Evolutionary conservation across 2,113 vertebrate species (phyloP).

Genomic region (Lates calcarifer): DNA sequence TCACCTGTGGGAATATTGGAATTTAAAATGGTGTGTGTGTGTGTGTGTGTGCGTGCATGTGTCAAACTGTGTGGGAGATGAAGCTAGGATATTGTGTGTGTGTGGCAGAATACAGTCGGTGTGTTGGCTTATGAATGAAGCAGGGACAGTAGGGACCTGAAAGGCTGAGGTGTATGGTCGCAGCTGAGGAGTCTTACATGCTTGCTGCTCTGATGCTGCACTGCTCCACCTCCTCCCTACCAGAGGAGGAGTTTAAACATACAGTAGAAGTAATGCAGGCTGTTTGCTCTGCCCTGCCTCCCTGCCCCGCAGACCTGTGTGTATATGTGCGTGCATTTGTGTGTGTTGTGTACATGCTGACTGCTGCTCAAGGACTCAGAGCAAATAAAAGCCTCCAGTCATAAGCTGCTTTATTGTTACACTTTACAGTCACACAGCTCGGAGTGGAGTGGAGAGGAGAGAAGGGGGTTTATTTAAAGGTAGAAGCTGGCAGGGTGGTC

Average conservation of each 20-base stretch:
- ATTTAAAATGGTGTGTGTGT: conserved; percentile 56
- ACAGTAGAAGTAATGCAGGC: neutral
- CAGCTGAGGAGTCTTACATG: conserved; percentile 32
- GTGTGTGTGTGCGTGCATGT: conserved; percentile 22
- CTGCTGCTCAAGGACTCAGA: conserved; percentile 42
- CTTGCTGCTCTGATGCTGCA: conserved; percentile 35
- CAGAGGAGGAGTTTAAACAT: conserved; percentile 2
- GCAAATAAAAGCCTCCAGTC: conserved; percentile 55
- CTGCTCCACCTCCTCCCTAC: neutral
- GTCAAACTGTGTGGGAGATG: conserved; percentile 13
- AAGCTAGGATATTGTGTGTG: conserved; percentile 17
- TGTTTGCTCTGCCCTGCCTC: conserved; percentile 11
- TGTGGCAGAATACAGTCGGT: conserved; percentile 11
- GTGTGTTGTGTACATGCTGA: conserved; percentile 22
- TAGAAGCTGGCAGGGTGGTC: conserved; percentile 28
- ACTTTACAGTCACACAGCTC: conserved; percentile 52
- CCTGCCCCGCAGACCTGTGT: conserved; percentile 7
- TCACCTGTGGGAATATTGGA: conserved; percentile 68
- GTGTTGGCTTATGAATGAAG: conserved; percentile 37
- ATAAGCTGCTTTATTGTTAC: conserved; percentile 55
- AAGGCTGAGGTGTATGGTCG: conserved; percentile 30
- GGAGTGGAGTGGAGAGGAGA: neutral
- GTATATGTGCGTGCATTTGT: neutral
- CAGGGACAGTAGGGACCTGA: neutral
- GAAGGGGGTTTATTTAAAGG: conserved; percentile 13